Conservation (phyloP, 2,797 vertebrate species). For the Threskiornis aethiopicus region DNA sequence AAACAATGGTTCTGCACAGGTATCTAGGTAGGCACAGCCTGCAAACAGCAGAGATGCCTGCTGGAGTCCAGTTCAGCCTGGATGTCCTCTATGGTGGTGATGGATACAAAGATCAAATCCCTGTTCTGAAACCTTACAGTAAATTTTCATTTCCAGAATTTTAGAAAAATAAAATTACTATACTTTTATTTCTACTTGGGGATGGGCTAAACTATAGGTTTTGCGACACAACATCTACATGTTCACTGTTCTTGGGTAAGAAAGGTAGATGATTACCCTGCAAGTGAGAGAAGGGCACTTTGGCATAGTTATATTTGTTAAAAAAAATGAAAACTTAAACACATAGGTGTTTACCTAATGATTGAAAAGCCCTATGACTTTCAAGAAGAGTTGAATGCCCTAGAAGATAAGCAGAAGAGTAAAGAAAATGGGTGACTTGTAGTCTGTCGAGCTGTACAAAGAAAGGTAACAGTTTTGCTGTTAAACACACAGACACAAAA, state of each 20-base stretch:
- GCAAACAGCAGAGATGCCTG: background rate
- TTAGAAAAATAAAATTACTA: background rate
- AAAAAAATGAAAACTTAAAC: background rate
- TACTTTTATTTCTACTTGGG: background rate
- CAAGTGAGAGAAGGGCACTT: background rate
- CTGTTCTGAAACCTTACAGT: background rate
- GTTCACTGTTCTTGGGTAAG: background rate
- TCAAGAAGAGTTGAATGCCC: background rate
- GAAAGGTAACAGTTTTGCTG: background rate
- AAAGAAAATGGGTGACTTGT: background rate
- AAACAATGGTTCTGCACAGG: background rate
- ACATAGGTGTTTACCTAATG: background rate
- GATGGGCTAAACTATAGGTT: background rate
- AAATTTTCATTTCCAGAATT: background rate
- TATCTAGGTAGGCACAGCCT: background rate
- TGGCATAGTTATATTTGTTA: background rate
- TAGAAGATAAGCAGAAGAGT: background rate
- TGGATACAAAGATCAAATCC: background rate
- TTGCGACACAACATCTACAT: background rate
- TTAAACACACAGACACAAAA: slow-evolving; percentile 2
- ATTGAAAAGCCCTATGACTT: background rate
- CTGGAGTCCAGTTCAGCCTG: background rate
- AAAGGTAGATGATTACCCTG: background rate
- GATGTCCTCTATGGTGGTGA: background rate
- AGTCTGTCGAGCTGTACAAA: background rate